Evolutionary conservation across 1,140 invertebrate species (phyloP), one percentile per base, ranked within the genome.

Genomic region (Antheraea mylitta): DNA sequence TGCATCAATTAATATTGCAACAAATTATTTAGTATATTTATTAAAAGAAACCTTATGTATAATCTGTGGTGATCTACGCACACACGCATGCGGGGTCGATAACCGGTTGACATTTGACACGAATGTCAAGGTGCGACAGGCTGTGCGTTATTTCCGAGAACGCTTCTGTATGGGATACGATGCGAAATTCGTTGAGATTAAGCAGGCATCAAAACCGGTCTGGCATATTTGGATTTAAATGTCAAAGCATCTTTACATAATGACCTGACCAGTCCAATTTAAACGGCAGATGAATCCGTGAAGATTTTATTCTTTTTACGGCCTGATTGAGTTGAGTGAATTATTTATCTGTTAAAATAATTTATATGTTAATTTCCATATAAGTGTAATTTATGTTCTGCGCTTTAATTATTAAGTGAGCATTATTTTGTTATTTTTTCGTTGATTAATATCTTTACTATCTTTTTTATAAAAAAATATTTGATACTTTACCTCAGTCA

Each of bases 31-130:
- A 42, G 38, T 42, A 7, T 42, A 42, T 11, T 1, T 9, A 42
- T 38, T 5, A 38, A 38, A 38, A 38, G 9, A 38, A 38, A 38
- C 5, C 37, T 6, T 6, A 38, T 38, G 5, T 9, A 38, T 9
- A 38, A 38, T 38, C 37, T 38, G 37, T 38, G 37, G 45, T 16
- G 5, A 53, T 6, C 4, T 42, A 42, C 16, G 16, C 16, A 53
- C 11, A 82, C 83, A 80, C 83, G 78, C 78, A 64, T 18, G 64
- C 69, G 62, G 77, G 85, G 77, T 89, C 84, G 74, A 73, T 71
- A 82, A 69, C 81, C 88, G 78, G 58, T 77, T 89, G 86, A 89
- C 88, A 90, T 90, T 90, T 90, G 86, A 90, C 88, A 90, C 74
- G 71, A 90, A 89, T 89, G 88, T 90, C 88, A 90, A 90, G 88